Evolutionary conservation across 2,797 vertebrate genomes (phyloP).

Genomic region (Tenualosa ilisha): DNA sequence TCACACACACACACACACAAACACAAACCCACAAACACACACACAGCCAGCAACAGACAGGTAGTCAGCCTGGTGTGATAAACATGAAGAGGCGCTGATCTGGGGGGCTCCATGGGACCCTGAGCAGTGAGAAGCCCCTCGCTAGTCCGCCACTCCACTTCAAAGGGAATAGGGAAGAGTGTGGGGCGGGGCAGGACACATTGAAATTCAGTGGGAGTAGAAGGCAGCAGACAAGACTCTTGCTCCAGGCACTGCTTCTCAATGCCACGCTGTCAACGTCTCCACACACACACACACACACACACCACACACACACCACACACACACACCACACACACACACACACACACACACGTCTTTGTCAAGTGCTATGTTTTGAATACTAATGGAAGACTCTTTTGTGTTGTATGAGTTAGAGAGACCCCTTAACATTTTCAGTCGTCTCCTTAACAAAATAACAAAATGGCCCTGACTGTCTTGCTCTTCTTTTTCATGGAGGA

Average conservation of each 20-base stretch:
- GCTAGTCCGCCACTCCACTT: constrained; percentile 35
- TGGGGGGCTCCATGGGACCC: neutral
- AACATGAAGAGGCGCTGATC: neutral
- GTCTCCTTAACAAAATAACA: neutral
- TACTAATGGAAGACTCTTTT: constrained; percentile 16
- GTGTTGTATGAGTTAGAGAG: neutral
- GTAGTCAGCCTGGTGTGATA: neutral
- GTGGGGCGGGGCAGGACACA: constrained; percentile 48
- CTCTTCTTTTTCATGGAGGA: neutral
- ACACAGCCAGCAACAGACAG: neutral
- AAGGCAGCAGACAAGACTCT: constrained; percentile 50
- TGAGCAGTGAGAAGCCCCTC: neutral
- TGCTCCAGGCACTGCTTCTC: constrained; percentile 45
- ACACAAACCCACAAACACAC: neutral
- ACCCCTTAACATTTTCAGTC: neutral
- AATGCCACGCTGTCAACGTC: constrained; percentile 8
- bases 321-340: neutral
- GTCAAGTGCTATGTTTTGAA: constrained; percentile 19
- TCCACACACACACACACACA: constrained; percentile 12
- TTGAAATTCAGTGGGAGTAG: constrained; percentile 61
- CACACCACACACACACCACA: neutral
- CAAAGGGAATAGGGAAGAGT: constrained; percentile 59
- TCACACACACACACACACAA: neutral
- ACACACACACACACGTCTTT: neutral
- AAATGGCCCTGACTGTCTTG: neutral